phyloP scores from a whole-genome alignment of 2,797 vertebrate genomes.

The Huso huso region DNA sequence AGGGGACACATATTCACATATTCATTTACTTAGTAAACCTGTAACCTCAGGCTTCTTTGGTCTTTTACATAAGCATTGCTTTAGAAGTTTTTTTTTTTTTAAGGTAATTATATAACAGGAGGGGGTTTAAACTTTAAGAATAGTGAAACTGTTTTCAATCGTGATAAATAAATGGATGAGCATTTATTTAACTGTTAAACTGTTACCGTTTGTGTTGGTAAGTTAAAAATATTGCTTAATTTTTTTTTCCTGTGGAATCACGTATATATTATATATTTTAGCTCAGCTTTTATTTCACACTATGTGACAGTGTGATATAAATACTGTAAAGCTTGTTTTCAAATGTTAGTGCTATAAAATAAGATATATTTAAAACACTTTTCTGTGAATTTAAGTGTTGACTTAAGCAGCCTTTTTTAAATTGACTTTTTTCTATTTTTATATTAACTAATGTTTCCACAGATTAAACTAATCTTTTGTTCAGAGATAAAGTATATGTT shows the following conservation, averaged over 20 bases:
- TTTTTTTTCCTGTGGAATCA: too few relatives aligned
- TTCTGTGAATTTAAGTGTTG: conserved; percentile 17
- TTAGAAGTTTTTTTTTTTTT: background rate
- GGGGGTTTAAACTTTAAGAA: too few relatives aligned
- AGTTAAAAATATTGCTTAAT: too few relatives aligned
- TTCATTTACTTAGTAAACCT: conserved; percentile 2
- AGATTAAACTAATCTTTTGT: conserved; percentile 65
- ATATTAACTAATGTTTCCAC: conserved; percentile 50
- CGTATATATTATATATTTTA: too few relatives aligned
- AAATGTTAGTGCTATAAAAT: conserved; percentile 44
- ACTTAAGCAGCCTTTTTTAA: conserved; percentile 37
- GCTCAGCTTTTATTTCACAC: too few relatives aligned
- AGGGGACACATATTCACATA: background rate
- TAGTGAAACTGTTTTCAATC: too few relatives aligned
- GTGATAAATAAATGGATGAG: too few relatives aligned
- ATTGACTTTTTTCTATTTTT: conserved; percentile 33
- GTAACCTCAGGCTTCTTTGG: background rate
- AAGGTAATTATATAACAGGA: conserved; percentile 29
- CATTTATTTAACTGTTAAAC: too few relatives aligned
- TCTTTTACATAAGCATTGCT: conserved; percentile 3
- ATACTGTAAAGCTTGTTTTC: conserved; percentile 44
- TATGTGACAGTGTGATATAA: conserved; percentile 21
- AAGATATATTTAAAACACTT: conserved; percentile 61
- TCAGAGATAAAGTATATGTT: conserved; percentile 52
- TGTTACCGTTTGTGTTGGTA: too few relatives aligned